Conservation (phyloP, 2,888 invertebrate species). For the Phytoseiulus persimilis region DNA sequence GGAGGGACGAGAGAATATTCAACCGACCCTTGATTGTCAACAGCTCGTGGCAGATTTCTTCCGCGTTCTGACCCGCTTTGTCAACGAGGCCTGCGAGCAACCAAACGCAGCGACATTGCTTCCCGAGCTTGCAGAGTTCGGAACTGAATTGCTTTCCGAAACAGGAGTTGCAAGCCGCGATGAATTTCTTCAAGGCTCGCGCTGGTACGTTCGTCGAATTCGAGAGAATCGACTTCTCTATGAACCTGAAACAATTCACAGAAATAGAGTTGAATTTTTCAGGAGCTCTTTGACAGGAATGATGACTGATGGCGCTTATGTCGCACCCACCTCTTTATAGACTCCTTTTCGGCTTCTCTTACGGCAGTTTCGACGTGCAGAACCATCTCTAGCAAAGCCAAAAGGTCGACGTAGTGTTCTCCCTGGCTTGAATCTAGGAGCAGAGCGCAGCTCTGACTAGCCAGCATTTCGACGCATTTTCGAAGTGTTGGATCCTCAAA, state of each 20-base stretch:
- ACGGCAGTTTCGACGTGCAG: not conserved
- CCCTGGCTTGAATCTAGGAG: not conserved
- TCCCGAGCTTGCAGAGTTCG: slow-evolving; percentile 6
- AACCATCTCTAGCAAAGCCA: not conserved
- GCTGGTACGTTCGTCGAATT: not conserved
- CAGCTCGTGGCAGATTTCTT: slow-evolving; percentile 18
- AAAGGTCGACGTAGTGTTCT: not conserved
- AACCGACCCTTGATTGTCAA: not conserved
- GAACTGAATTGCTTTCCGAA: not conserved
- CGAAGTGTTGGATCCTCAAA: not conserved
- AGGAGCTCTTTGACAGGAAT: too few relatives aligned
- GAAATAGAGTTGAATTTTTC: too few relatives aligned
- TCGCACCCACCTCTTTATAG: slow-evolving; percentile 9
- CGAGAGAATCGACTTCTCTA: slow-evolving; percentile 17
- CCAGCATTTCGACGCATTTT: slow-evolving; percentile 26
- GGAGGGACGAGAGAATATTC: not conserved
- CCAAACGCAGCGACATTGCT: slow-evolving; percentile 11
- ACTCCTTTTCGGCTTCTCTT: not conserved
- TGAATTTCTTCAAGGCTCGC: not conserved
- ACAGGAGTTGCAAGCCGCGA: not conserved
- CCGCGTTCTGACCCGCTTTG: not conserved
- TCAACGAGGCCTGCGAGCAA: slow-evolving; percentile 10
- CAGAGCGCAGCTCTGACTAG: slow-evolving; percentile 14
- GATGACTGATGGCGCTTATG: too few relatives aligned
- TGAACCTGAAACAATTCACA: not conserved